Evolutionary conservation across 1,140 invertebrate species (phyloP).

Genomic region (Bombus vancouverensis): DNA sequence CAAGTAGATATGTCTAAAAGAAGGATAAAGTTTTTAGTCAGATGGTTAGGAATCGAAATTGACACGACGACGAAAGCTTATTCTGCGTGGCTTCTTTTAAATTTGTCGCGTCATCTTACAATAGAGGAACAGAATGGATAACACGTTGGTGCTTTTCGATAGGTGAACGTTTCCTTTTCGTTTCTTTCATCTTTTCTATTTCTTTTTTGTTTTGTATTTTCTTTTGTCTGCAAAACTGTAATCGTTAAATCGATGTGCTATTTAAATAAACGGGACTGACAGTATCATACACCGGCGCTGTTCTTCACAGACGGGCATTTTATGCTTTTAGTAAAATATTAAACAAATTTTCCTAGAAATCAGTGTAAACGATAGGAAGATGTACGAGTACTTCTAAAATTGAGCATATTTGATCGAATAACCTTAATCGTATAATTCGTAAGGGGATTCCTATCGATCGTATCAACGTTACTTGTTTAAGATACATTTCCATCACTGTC

Average conservation of each 20-base stretch:
- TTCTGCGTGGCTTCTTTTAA: slow-evolving; percentile 38
- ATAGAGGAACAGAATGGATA: slow-evolving; percentile 20
- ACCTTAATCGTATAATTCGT: not conserved
- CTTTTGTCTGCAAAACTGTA: slow-evolving; percentile 29
- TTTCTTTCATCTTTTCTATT: not conserved
- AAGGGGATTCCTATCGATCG: not conserved
- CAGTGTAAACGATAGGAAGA: not conserved
- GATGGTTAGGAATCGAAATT: slow-evolving; percentile 29
- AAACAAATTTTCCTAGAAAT: not conserved
- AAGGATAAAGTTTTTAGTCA: slow-evolving; percentile 47
- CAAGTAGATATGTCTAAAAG: slow-evolving; percentile 49
- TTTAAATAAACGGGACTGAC: slow-evolving; percentile 43
- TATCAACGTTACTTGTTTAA: slow-evolving; percentile 1
- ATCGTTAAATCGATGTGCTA: slow-evolving; percentile 54
- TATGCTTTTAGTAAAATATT: not conserved
- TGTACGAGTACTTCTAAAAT: not conserved
- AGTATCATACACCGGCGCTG: slow-evolving; percentile 36
- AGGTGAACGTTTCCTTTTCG: slow-evolving; percentile 54
- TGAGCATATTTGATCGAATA: not conserved
- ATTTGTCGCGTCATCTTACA: slow-evolving; percentile 45
- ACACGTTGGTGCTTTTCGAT: slow-evolving; percentile 60
- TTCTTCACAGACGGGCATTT: not conserved
- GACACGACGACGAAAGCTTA: slow-evolving; percentile 26
- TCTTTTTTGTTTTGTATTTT: not conserved
- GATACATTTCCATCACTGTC: slow-evolving; percentile 8